Evolutionary conservation across 2,888 invertebrate species (phyloP), one percentile per base, ranked within the genome.

Genomic region (Lacanobia oleracea): DNA sequence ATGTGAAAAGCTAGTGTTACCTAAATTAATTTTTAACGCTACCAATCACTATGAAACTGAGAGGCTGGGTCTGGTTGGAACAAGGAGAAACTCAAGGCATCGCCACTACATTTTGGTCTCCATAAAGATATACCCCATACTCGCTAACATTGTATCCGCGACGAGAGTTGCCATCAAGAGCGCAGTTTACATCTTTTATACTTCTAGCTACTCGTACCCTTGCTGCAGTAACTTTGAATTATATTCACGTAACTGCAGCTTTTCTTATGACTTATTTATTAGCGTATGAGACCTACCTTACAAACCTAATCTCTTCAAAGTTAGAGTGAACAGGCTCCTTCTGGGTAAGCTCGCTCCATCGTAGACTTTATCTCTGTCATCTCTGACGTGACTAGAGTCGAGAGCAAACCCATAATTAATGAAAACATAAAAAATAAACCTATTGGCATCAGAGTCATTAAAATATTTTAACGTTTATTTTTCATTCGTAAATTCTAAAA

Each of bases 151-250:
- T 66, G 77, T 67, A 67, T 60, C 59, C 63, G 21, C 43, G 63
- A 18, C 37, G n/a, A 50, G 50, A 59, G 43, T 75, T 60, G 21
- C 45, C 51, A 60, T 60, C 69, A 79, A 80, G 54, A 60, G 56
- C 33, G 59, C 67, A 43, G 53, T 67, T 53, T 80, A 54, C 64
- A 70, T 73, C 51, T 62, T 80, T 77, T 70, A 70, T 77, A 59
- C 40, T 50, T 66, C 71, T 60, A 48, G 77, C 53, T 54, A 14
- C 53, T n/a, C n/a, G n/a, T n/a, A n/a, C n/a, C 72, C 75, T 69
- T 67, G 59, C 69, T 75, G 72, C 57, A 54, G 65, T 62, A 59
- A 69, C 53, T 75, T 67, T 45, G 48, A 62, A n/a, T 27, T 69
- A 43, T 48, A 16, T n/a, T 67, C 21, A 60, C 73, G 54, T 67